Conservation (phyloP, 2,113 vertebrate genomes). For the Chaenogobius annularis region DNA sequence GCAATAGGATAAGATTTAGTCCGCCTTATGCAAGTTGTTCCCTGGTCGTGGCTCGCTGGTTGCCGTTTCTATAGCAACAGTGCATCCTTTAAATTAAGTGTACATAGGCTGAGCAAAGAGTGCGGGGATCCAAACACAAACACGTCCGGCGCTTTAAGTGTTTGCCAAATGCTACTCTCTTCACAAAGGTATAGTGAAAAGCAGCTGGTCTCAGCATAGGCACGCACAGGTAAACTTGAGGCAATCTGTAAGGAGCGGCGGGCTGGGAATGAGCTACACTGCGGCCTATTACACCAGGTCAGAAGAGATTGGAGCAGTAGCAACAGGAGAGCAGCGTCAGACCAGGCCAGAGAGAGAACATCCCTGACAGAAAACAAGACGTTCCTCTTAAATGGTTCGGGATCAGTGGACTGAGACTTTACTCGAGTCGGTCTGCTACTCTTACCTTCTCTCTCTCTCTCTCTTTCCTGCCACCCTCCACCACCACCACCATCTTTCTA, state of each 20-base stretch:
- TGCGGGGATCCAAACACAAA: conserved; percentile 41
- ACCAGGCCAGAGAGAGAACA: conserved; percentile 56
- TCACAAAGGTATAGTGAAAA: conserved; percentile 21
- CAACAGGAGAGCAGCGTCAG: conserved; percentile 42
- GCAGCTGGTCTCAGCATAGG: conserved; percentile 21
- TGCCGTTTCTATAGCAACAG: conserved; percentile 79
- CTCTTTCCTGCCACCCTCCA: background rate
- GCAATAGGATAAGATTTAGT: conserved; percentile 46
- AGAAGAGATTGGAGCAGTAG: conserved; percentile 51
- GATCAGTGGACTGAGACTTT: conserved; percentile 72
- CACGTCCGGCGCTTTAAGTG: conserved; percentile 31
- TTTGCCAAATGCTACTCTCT: conserved; percentile 20
- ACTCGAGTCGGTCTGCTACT: conserved; percentile 18
- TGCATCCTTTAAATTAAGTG: conserved; percentile 61
- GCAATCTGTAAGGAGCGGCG: conserved; percentile 40
- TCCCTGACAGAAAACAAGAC: conserved; percentile 72
- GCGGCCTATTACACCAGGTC: conserved; percentile 58
- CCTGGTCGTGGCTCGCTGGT: conserved; percentile 54
- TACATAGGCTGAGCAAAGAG: conserved; percentile 50
- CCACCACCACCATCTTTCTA: background rate
- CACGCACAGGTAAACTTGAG: conserved; percentile 40
- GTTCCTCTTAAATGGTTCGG: conserved; percentile 68
- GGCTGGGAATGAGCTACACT: conserved; percentile 55
- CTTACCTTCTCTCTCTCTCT: background rate
- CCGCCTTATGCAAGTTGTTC: conserved; percentile 64